Evolutionary conservation across 1,140 invertebrate genomes (phyloP), one percentile per base, ranked within the genome.

Genomic region (Cydia strobilella): DNA sequence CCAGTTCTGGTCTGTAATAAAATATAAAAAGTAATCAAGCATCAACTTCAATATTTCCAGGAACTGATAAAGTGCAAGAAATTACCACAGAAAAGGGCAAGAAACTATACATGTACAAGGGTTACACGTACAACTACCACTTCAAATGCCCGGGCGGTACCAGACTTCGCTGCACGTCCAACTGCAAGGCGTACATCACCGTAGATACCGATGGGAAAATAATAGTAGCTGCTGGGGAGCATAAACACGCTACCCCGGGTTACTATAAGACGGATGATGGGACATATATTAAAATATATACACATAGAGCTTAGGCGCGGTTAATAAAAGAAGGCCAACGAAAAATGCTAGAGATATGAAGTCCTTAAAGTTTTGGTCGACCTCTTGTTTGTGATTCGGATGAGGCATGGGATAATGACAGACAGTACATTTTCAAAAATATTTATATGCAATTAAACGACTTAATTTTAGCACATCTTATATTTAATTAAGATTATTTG

Each of bases 151-250:
- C 75, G 1, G 13, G 7, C 1, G 79, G 73, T 0, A 13, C 66
- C 2, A 74, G 87, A 2, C 86, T 82, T 80, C 80, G 86, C 0
- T 88, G 87, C 63, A 86, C 82, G 9, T 72, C 78, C 0, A 75
- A 76, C 0, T 85, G 83, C 51, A 80, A 82, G 7, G 80, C 83
- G 0, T 79, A 76, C 62, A 75, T 84, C n/a, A 59, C 72, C 10
- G 10, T 84, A 3, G 65, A 45, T 10, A 9, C 66, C 20, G 18
- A 77, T 62, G 74, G 76, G 27, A 18, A 73, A 18, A 13, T 77
- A 31, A 0, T 82, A 71, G 72, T 65, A 35, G 20, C 79, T 25
- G n/a, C 71, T 1, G 74, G 79, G 0, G 69, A 78, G 2, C 86
- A 88, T 65, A 78, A 69, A 4, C 85, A 88, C 6, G 15, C n/a